These are phyloP conservation scores for Cremastinae sp. DNA, from an alignment of 2,888 invertebrate species.

Conservation along the genomic window DNA sequence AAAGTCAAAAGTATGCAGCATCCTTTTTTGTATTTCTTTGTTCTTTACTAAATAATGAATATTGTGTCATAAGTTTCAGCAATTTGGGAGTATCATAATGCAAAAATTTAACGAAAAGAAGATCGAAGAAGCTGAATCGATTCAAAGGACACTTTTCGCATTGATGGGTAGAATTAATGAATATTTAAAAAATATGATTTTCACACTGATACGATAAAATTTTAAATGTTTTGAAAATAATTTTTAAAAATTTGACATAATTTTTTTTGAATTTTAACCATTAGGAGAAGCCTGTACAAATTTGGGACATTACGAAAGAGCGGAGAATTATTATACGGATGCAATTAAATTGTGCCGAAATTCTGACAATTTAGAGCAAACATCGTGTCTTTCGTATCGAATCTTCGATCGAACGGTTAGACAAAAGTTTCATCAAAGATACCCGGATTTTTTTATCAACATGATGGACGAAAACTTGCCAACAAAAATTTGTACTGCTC, in stretches of 20 bases:
- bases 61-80: too few relatives aligned
- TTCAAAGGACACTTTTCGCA: constrained; percentile 57
- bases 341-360: constrained; percentile 55
- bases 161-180: constrained; percentile 64
- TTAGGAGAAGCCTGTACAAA: constrained; percentile 67
- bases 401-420: constrained; percentile 45
- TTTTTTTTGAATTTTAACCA: background rate
- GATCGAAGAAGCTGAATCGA: constrained; percentile 37
- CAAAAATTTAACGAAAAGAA: constrained; percentile 26
- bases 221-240: background rate
- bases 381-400: constrained; percentile 45
- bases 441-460: constrained; percentile 13
- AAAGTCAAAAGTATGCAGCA: too few relatives aligned
- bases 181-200: too few relatives aligned
- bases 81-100: too few relatives aligned
- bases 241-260: background rate
- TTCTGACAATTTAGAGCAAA: background rate
- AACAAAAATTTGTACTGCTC: constrained; percentile 57
- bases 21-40: too few relatives aligned
- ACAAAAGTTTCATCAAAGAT: constrained; percentile 45
- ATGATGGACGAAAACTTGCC: constrained; percentile 5
- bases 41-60: too few relatives aligned
- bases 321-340: constrained; percentile 62
- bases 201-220: background rate
- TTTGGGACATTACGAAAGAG: constrained; percentile 66